phyloP scores from a whole-genome alignment of 1,140 invertebrate species.

The Latrodectus geometricus region DNA sequence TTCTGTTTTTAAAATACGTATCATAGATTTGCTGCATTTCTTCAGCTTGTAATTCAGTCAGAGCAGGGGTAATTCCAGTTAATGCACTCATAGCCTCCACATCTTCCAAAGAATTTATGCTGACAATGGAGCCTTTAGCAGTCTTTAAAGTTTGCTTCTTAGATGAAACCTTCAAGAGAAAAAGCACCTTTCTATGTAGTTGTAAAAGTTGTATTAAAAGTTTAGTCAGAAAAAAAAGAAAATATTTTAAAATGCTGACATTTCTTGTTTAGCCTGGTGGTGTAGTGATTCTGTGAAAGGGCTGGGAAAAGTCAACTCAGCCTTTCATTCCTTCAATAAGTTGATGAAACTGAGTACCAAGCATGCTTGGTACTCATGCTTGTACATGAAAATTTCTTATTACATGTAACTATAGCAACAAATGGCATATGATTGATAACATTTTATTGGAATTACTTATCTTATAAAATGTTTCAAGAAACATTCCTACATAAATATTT shows the following conservation, averaged over 20 bases:
- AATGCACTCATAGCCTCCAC: constrained; percentile 15
- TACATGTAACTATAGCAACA: background rate
- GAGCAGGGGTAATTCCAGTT: background rate
- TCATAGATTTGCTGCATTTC: constrained; percentile 4
- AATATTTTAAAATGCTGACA: background rate
- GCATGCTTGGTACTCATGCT: background rate
- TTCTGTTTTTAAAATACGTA: constrained; percentile 3
- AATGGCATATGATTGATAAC: background rate
- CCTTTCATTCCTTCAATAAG: no score
- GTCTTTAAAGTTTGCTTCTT: background rate
- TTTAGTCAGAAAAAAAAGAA: background rate
- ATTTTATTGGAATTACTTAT: no score
- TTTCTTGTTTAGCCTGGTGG: no score
- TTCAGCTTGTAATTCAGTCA: constrained; percentile 3
- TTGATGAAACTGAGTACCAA: background rate
- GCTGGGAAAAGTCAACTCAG: no score
- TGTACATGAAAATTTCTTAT: no score
- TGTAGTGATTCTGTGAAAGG: no score
- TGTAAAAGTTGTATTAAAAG: no score
- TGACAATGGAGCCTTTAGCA: background rate
- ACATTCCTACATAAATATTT: no score
- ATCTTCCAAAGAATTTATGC: constrained; percentile 26
- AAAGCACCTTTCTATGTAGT: background rate
- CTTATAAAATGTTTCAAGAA: no score
- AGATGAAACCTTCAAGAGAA: background rate